Percentiles rank a stretch among this genome's conserved stretches.
Evolutionary conservation across 2,797 vertebrate genomes (phyloP).

Genomic region (Anguilla pacifica): DNA sequence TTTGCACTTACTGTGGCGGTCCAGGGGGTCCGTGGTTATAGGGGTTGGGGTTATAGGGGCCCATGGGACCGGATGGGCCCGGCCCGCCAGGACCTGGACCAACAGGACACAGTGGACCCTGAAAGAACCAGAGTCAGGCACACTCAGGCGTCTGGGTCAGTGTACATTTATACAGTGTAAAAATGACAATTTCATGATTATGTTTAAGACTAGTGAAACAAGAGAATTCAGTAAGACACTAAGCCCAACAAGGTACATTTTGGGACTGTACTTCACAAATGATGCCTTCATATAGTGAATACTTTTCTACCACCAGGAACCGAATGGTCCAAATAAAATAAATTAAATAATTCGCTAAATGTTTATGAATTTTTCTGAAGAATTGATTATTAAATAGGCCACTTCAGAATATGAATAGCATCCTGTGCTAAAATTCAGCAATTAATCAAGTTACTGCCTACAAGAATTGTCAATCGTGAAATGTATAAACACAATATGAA

Average conservation of each 20-base stretch:
- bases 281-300: no score
- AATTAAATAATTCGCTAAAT: no score
- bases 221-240: background rate
- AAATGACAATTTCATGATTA: no score
- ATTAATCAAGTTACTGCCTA: no score
- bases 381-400: background rate
- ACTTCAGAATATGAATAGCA: background rate
- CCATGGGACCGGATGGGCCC: slow-evolving; percentile 84
- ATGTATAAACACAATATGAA: no score
- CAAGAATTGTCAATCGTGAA: no score
- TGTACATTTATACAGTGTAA: no score
- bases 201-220: background rate
- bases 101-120: slow-evolving; percentile 89
- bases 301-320: no score
- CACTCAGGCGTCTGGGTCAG: background rate
- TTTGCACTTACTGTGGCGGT: slow-evolving; percentile 83
- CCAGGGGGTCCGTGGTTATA: slow-evolving; percentile 89
- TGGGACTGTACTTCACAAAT: no score
- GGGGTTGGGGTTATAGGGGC: slow-evolving; percentile 89
- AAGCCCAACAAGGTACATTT: background rate
- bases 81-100: slow-evolving; percentile 79
- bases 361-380: background rate
- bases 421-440: no score
- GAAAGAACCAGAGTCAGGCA: slow-evolving; percentile 21
- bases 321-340: no score